Percentiles rank a stretch among this genome's conserved stretches.
phyloP scores from a whole-genome alignment of 37 sponge, comb jelly and placozoan species.

The Spongilla lacustris region DNA sequence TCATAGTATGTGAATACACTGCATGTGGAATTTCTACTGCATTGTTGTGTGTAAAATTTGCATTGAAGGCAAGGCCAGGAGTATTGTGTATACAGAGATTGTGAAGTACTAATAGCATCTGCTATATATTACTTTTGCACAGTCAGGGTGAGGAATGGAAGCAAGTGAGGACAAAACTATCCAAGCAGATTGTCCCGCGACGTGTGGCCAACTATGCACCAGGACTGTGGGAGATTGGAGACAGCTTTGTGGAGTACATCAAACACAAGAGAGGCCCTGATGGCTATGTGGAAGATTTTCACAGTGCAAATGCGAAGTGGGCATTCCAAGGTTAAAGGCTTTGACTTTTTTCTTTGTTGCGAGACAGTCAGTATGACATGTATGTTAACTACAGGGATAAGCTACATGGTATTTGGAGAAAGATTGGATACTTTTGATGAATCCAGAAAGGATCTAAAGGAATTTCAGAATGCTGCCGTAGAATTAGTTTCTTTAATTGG shows the following conservation, averaged over 20 bases:
- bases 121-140: too few species aligned
- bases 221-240: conserved; percentile 10
- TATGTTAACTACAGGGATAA: neutral
- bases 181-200: conserved; percentile 35
- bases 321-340: conserved; percentile 33
- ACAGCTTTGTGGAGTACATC: conserved; percentile 1
- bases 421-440: neutral
- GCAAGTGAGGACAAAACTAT: conserved; percentile 18
- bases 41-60: too few species aligned
- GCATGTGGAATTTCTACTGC: too few species aligned
- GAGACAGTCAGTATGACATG: too few species aligned
- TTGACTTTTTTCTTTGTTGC: too few species aligned
- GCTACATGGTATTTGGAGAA: conserved; percentile 16
- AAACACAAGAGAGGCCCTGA: neutral
- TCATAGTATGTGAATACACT: too few species aligned
- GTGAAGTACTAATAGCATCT: too few species aligned
- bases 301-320: conserved; percentile 1
- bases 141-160: conserved; percentile 55
- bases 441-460: too few species aligned
- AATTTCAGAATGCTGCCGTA: too few species aligned
- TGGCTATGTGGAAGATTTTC: conserved; percentile 8
- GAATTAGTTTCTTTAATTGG: too few species aligned
- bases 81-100: too few species aligned
- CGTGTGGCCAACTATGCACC: conserved; percentile 12
- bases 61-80: too few species aligned